Conservation (phyloP, 2,113 vertebrate species). For the Hydrolagus affinis region DNA sequence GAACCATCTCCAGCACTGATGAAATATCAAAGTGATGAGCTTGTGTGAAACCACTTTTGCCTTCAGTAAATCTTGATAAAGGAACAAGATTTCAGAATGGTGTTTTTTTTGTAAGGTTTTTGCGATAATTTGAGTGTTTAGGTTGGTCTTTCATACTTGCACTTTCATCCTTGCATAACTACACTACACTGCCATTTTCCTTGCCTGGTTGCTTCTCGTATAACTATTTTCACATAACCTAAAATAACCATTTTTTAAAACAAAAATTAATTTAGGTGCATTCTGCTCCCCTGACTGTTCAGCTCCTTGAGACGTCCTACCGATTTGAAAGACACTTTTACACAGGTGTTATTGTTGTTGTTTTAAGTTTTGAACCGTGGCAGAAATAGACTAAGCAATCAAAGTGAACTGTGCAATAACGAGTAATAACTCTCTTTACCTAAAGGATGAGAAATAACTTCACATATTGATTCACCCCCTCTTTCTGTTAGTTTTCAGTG, state of each 20-base stretch:
- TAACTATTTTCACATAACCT: not conserved
- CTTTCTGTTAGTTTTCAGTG: slow-evolving; percentile 60
- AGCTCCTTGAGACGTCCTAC: no score
- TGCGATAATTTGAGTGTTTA: not conserved
- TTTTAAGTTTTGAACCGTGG: no score
- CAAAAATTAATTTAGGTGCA: not conserved
- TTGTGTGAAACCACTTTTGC: not conserved
- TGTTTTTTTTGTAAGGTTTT: no score
- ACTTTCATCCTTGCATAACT: not conserved
- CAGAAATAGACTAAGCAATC: no score
- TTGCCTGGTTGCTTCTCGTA: not conserved
- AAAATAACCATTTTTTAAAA: not conserved
- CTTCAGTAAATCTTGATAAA: not conserved
- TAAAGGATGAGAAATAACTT: not conserved
- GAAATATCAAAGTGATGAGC: not conserved
- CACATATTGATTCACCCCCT: no score
- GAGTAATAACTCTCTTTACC: not conserved
- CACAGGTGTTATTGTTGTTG: no score
- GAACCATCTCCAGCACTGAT: not conserved
- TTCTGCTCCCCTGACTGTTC: no score
- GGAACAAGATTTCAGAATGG: no score
- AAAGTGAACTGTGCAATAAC: no score
- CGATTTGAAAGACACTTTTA: no score
- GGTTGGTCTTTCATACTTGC: not conserved
- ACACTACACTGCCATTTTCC: not conserved